These are phyloP conservation scores for Labia minor DNA, from an alignment of 2,888 invertebrate genomes.

Conservation along the genomic window DNA sequence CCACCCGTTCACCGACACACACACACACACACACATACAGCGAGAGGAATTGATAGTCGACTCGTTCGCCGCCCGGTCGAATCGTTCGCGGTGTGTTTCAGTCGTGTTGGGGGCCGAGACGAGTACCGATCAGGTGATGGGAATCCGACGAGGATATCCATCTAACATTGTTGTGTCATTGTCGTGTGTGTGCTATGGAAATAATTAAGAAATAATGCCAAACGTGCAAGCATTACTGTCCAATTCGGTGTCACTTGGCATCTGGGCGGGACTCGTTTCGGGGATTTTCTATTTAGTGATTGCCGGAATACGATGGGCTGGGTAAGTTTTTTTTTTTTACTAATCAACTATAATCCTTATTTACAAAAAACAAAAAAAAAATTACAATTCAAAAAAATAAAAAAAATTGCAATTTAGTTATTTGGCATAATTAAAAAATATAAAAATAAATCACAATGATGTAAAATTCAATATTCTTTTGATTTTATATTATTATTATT, in stretches of 20 bases:
- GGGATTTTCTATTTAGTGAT: conserved; percentile 55
- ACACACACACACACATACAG: not conserved
- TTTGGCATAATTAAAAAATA: too few species aligned
- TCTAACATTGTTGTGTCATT: not conserved
- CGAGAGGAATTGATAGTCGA: too few species aligned
- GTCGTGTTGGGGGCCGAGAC: not conserved
- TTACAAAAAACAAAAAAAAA: not conserved
- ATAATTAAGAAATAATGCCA: conserved; percentile 13
- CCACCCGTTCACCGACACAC: not conserved
- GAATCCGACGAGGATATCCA: not conserved
- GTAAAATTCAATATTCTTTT: too few species aligned
- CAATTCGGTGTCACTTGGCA: conserved; percentile 49
- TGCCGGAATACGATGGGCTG: conserved; percentile 43
- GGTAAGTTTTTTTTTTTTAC: conserved; percentile 43
- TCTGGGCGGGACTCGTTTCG: conserved; percentile 56
- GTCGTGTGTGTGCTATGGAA: not conserved
- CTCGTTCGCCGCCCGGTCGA: not conserved
- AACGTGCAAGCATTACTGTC: conserved; percentile 22
- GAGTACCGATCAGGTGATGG: not conserved
- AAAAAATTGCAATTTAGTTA: too few species aligned
- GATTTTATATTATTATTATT: too few species aligned
- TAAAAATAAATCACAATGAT: too few species aligned
- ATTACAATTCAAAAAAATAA: too few species aligned
- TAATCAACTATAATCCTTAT: conserved; percentile 27
- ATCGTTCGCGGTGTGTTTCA: not conserved